Percentiles rank a stretch among this genome's conserved stretches.
These are phyloP conservation scores for Embidobia sp. DNA, from an alignment of 2,888 invertebrate species.

Conservation along the genomic window DNA sequence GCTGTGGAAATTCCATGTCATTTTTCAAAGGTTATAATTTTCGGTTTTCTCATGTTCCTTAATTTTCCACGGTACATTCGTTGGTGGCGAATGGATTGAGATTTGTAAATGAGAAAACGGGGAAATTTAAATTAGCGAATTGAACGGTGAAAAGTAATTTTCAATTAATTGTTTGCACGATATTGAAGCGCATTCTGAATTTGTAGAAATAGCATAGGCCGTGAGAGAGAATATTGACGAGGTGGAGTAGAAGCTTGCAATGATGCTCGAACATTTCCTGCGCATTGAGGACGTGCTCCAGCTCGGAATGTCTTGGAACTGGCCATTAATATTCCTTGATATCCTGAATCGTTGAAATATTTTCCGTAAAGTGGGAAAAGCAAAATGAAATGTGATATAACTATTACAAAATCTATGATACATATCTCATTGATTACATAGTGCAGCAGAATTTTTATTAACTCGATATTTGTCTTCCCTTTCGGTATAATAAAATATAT, in stretches of 20 bases:
- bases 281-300: conserved; percentile 68
- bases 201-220: conserved; percentile 50
- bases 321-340: conserved; percentile 72
- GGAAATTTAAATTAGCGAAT: conserved; percentile 27
- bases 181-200: conserved; percentile 57
- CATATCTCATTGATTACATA: conserved; percentile 22
- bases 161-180: conserved; percentile 51
- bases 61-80: conserved; percentile 27
- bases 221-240: conserved; percentile 65
- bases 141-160: conserved; percentile 44
- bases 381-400: conserved; percentile 58
- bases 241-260: conserved; percentile 59
- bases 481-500: too few relatives aligned
- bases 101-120: conserved; percentile 15
- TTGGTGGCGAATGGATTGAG: conserved; percentile 19
- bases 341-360: conserved; percentile 66
- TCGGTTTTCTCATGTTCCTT: conserved; percentile 7
- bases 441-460: too few relatives aligned
- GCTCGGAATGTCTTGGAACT: conserved; percentile 66
- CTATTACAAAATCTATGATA: conserved; percentile 47
- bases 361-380: conserved; percentile 51
- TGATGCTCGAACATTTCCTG: conserved; percentile 61
- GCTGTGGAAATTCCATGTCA: conserved; percentile 5
- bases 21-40: background rate
- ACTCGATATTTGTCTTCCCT: background rate